These are phyloP conservation scores for Ectemnius continuus DNA, from an alignment of 2,888 invertebrate species.

Conservation along the genomic window DNA sequence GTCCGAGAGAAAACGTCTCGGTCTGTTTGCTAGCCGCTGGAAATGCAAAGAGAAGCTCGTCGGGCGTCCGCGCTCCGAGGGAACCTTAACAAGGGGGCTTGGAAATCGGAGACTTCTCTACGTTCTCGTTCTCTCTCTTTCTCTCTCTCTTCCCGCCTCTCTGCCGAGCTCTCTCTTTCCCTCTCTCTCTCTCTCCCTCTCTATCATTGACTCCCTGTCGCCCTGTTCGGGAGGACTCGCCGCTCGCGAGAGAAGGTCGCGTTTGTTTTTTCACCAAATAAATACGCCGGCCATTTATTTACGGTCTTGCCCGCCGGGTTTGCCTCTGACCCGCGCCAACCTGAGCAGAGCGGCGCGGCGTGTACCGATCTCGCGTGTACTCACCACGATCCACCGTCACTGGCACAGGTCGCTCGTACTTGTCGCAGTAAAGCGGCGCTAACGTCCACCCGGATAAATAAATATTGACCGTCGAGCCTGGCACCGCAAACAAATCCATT, in stretches of 20 bases:
- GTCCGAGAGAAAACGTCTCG: conserved; percentile 10
- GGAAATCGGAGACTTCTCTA: conserved; percentile 17
- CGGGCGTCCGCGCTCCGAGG: conserved; percentile 10
- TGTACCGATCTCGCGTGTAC: conserved; percentile 1
- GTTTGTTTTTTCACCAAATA: conserved; percentile 69
- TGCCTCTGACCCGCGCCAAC: conserved; percentile 17
- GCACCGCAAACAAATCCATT: conserved; percentile 75
- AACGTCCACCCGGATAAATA: conserved; percentile 68
- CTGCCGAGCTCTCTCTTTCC: too few relatives aligned
- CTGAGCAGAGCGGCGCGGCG: not conserved
- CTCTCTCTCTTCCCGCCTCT: conserved; percentile 1
- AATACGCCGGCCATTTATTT: conserved; percentile 69
- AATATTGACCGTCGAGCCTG: conserved; percentile 71
- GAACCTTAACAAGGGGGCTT: conserved; percentile 21
- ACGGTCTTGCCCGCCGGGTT: conserved; percentile 47
- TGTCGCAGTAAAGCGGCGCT: conserved; percentile 53
- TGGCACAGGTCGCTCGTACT: conserved; percentile 35
- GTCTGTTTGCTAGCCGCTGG: conserved; percentile 14
- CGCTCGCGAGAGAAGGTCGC: conserved; percentile 2
- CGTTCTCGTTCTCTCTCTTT: conserved; percentile 11
- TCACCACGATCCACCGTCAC: not conserved
- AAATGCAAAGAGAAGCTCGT: conserved; percentile 22
- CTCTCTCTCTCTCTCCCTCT: not conserved
- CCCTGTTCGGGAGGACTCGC: conserved; percentile 5
- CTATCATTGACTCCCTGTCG: conserved; percentile 3